A percentile compares a stretch with the other conserved stretches of the same genome.
These are phyloP conservation scores for Marmota monax DNA, from an alignment of 2,113 vertebrate genomes.

Conservation along the genomic window DNA sequence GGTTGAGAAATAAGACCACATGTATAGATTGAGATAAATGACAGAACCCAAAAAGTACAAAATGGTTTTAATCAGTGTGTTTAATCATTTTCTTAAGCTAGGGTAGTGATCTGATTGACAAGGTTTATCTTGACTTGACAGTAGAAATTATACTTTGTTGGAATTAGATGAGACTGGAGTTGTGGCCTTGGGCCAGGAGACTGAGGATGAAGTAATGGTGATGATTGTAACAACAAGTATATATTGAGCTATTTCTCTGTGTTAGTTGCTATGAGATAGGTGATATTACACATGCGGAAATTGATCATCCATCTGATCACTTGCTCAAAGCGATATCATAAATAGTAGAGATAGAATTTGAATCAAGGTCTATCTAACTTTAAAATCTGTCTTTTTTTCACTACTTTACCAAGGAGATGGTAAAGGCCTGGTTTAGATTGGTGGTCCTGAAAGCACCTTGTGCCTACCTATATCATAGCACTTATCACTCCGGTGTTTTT, in stretches of 20 bases:
- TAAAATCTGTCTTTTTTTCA: neutral
- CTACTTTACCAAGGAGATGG: neutral
- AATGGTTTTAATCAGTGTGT: constrained; percentile 23
- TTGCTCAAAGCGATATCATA: neutral
- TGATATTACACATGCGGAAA: neutral
- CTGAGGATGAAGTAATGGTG: neutral
- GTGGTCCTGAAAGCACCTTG: neutral
- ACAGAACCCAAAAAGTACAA: neutral
- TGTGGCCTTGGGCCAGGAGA: neutral
- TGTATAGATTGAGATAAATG: neutral
- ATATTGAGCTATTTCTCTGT: neutral
- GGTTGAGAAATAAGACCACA: neutral
- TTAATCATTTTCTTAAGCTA: constrained; percentile 43
- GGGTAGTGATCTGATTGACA: neutral
- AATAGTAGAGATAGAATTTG: neutral
- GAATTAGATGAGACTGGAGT: constrained; percentile 15
- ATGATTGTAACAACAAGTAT: neutral
- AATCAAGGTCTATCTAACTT: neutral
- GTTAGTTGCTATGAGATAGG: neutral
- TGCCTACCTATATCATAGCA: neutral
- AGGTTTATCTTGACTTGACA: constrained; percentile 9
- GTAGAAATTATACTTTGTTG: constrained; percentile 26
- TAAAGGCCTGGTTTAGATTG: neutral
- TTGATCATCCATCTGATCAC: neutral
- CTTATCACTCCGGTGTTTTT: neutral